Percentiles rank a stretch among this genome's conserved stretches.
Evolutionary conservation across 2,888 invertebrate genomes (phyloP).

Genomic region (Eupithecia subfuscata): DNA sequence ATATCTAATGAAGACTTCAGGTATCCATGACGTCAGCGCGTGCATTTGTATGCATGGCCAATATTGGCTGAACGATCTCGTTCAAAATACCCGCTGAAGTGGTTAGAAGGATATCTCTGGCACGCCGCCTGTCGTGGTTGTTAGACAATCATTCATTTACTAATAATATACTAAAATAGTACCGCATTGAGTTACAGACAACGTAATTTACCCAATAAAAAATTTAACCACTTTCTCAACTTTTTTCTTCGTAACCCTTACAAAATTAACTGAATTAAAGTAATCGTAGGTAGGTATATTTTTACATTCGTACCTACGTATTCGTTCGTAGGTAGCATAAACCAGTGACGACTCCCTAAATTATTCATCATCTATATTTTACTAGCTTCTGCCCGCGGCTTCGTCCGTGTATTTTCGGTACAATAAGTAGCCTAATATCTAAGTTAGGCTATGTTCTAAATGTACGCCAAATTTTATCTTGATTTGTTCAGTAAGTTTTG

Average conservation of each 20-base stretch:
- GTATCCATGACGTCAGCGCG: background rate
- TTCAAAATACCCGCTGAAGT: slow-evolving; percentile 7
- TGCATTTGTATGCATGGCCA: slow-evolving; percentile 7
- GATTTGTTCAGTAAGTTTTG: no score
- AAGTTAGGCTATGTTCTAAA: no score
- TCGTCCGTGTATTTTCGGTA: no score
- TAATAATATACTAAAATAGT: background rate
- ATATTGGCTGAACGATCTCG: slow-evolving; percentile 9
- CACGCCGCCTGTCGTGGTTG: background rate
- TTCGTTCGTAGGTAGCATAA: no score
- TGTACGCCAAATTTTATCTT: no score
- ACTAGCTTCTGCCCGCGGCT: no score
- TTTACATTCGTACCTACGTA: no score
- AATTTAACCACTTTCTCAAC: background rate
- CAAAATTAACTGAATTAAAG: no score
- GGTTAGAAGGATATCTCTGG: slow-evolving; percentile 8
- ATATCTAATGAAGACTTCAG: background rate
- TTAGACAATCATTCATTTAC: background rate
- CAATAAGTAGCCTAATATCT: no score
- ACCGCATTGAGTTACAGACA: background rate
- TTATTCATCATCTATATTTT: no score
- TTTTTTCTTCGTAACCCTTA: background rate
- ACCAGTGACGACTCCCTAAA: no score
- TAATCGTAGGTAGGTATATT: no score
- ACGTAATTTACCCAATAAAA: background rate